Conservation (phyloP, 2,113 vertebrate genomes). For the Erythrocebus patas region DNA sequence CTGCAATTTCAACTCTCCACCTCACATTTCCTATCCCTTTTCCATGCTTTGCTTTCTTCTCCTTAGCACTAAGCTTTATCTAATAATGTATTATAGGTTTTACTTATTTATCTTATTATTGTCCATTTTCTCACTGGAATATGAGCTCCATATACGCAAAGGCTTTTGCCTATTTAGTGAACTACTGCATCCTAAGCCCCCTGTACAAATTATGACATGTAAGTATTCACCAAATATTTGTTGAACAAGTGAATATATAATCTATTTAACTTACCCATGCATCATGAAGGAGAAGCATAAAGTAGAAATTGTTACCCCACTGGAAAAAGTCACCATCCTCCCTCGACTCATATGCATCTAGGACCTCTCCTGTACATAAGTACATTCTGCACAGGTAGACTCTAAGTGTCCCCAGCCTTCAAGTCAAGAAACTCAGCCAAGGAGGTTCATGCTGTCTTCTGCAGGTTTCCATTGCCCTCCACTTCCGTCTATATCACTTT, state of each 20-base stretch:
- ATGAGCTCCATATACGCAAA: background rate
- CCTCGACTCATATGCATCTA: background rate
- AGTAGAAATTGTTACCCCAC: background rate
- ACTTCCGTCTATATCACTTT: background rate
- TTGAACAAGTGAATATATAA: background rate
- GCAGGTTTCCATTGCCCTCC: background rate
- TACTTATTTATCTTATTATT: background rate
- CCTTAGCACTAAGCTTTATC: background rate
- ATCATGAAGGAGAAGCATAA: background rate
- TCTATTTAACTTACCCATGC: background rate
- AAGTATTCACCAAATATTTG: background rate
- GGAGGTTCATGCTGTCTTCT: background rate
- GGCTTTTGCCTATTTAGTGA: background rate
- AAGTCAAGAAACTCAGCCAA: background rate
- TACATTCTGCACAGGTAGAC: background rate
- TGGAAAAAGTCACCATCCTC: background rate
- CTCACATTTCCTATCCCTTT: background rate
- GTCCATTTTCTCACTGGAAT: background rate
- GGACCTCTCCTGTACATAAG: background rate
- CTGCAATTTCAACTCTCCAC: background rate
- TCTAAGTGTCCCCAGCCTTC: background rate
- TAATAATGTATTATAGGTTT: background rate
- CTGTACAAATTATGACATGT: background rate
- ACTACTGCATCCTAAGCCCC: background rate
- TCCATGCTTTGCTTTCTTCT: background rate